Evolutionary conservation across 2,113 vertebrate genomes (phyloP), one percentile per base, ranked within the genome.

Genomic region (Planiliza haematocheilus): DNA sequence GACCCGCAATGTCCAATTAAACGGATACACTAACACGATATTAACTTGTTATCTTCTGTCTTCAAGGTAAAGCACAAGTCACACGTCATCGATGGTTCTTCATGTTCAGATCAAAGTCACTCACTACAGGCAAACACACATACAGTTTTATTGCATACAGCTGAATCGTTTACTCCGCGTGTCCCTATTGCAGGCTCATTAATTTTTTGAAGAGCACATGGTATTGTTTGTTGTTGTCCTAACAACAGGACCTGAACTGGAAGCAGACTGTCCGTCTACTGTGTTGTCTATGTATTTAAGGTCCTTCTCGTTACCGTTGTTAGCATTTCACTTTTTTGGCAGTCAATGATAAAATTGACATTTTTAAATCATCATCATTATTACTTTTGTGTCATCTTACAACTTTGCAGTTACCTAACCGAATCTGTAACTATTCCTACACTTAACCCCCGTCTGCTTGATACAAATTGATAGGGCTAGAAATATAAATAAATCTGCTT

Each of bases 141-240:
- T n/a, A n/a, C n/a, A n/a, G n/a, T n/a, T n/a, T n/a, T n/a, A n/a
- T n/a, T n/a, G n/a, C n/a, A n/a, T n/a, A n/a, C n/a, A n/a, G n/a
- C 24, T 30, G 24, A 30, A 30, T 14, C 37, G 13, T 24, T 43
- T 9, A 10, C 43, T 58, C 43, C 34, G 24, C 2, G 10, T 16
- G 42, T 46, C 8, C 7, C 49, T 13, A 12, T 30, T 30, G 2
- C 24, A 30, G 24, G 55, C 16, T 36, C 51, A 70, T 48, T 52
- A 12, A 51, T 52, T 58, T 37, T 43, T 8, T 39, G 56, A 70
- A 43, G 18, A 39, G 39, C 9, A 7, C 38, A 7, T 16, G 14
- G 18, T 11, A 14, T 12, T 39, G 43, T 49, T 49, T 60, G 51
- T 7, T 10, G 51, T 55, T 64, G 24, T 56, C 53, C 10, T 70